Conservation (phyloP, 2,888 invertebrate species). For the Macropis europaea region DNA sequence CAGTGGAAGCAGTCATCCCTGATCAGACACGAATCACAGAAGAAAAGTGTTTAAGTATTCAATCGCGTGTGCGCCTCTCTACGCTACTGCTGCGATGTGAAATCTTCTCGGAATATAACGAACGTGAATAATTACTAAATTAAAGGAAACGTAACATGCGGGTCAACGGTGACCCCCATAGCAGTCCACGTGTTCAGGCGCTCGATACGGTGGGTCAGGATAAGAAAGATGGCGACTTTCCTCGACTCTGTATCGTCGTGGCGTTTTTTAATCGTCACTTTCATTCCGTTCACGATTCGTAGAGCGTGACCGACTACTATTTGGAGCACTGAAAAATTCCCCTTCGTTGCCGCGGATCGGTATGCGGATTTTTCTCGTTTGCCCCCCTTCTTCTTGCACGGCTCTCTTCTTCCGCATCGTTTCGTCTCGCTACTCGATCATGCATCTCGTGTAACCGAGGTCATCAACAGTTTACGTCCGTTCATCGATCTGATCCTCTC, state of each 20-base stretch:
- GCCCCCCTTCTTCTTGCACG: constrained; percentile 42
- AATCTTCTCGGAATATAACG: no score
- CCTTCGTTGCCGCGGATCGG: constrained; percentile 58
- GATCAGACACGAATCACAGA: no score
- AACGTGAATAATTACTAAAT: no score
- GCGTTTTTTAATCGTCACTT: constrained; percentile 69
- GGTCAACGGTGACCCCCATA: no score
- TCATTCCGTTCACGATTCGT: constrained; percentile 65
- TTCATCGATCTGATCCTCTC: neutral
- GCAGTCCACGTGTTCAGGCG: no score
- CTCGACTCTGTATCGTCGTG: constrained; percentile 30
- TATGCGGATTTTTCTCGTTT: constrained; percentile 45
- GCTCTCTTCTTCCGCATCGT: constrained; percentile 40
- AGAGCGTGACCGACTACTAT: constrained; percentile 60
- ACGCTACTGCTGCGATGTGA: no score
- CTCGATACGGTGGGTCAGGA: neutral
- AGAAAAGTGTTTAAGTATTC: no score
- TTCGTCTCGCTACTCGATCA: constrained; percentile 15
- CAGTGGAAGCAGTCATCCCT: no score
- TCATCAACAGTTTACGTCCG: neutral
- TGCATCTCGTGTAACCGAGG: constrained; percentile 1
- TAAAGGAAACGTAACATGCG: no score
- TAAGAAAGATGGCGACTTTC: constrained; percentile 36
- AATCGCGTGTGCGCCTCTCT: no score
- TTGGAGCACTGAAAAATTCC: constrained; percentile 63